Evolutionary conservation across 2,113 vertebrate genomes (phyloP).

Genomic region (Calyptommatus sinebrachiatus): DNA sequence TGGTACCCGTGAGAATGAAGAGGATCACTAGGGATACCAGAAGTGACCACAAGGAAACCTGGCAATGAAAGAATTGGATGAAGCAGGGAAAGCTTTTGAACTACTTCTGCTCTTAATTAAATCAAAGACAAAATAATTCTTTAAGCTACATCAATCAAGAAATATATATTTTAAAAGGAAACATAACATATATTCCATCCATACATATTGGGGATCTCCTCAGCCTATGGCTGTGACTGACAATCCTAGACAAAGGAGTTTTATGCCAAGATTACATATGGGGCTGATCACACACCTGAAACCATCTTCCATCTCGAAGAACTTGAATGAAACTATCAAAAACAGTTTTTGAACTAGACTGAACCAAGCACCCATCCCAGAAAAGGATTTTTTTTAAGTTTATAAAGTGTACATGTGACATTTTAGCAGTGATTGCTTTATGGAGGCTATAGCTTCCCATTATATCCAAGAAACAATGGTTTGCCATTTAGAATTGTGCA

Average conservation of each 20-base stretch:
- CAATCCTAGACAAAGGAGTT: neutral
- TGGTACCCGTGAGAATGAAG: constrained; percentile 92
- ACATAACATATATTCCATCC: neutral
- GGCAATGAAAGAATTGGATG: constrained; percentile 26
- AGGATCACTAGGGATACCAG: constrained; percentile 88
- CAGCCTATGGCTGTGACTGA: neutral
- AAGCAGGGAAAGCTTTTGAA: neutral
- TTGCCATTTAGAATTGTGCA: neutral
- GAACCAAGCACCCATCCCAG: too few species aligned
- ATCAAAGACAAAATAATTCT: neutral
- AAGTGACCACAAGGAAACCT: constrained; percentile 95
- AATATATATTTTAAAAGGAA: neutral
- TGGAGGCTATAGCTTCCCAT: neutral
- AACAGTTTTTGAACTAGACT: too few species aligned
- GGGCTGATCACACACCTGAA: too few species aligned
- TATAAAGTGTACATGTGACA: too few species aligned
- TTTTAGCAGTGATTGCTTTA: neutral
- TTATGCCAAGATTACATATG: neutral
- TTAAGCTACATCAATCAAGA: neutral
- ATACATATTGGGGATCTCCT: neutral
- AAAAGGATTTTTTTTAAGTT: too few species aligned
- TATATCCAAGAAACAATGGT: neutral
- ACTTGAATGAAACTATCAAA: too few species aligned
- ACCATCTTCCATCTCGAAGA: too few species aligned
- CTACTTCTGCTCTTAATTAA: neutral